Evolutionary conservation across 1,140 invertebrate genomes (phyloP).

Genomic region (Pygmarrhopalites habei): DNA sequence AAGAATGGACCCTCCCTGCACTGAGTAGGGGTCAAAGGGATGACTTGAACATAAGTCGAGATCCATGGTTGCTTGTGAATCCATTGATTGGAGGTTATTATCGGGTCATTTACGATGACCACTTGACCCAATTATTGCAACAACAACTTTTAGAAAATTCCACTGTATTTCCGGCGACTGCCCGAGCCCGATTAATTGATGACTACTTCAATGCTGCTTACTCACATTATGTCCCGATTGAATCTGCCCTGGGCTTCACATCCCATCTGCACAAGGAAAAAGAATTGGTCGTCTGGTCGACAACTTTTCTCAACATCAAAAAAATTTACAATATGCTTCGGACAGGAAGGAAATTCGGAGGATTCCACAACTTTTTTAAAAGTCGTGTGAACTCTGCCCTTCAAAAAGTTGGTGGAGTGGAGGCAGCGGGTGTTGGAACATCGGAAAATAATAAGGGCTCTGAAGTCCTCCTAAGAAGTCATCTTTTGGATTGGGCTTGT

Average conservation of each 20-base stretch:
- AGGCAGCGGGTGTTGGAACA: too few relatives aligned
- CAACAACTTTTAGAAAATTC: constrained; percentile 12
- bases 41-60: not conserved
- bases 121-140: constrained; percentile 4
- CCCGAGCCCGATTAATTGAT: constrained; percentile 17
- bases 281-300: constrained; percentile 5
- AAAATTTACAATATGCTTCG: not conserved
- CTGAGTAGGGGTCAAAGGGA: too few relatives aligned
- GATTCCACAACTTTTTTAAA: not conserved
- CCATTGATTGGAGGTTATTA: constrained; percentile 15
- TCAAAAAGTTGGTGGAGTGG: not conserved
- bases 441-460: not conserved
- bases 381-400: not conserved
- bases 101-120: constrained; percentile 21
- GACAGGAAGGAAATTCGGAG: not conserved
- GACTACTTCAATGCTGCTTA: constrained; percentile 21
- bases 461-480: not conserved
- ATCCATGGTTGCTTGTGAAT: constrained; percentile 11
- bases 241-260: constrained; percentile 2
- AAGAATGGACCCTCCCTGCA: not conserved
- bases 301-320: not conserved
- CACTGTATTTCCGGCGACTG: not conserved
- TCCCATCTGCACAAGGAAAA: not conserved
- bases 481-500: constrained; percentile 9
- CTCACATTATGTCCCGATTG: not conserved